Percentiles rank a stretch among this genome's conserved stretches.
Evolutionary conservation across 1,140 invertebrate species (phyloP).

Genomic region (Listronotus bonariensis): DNA sequence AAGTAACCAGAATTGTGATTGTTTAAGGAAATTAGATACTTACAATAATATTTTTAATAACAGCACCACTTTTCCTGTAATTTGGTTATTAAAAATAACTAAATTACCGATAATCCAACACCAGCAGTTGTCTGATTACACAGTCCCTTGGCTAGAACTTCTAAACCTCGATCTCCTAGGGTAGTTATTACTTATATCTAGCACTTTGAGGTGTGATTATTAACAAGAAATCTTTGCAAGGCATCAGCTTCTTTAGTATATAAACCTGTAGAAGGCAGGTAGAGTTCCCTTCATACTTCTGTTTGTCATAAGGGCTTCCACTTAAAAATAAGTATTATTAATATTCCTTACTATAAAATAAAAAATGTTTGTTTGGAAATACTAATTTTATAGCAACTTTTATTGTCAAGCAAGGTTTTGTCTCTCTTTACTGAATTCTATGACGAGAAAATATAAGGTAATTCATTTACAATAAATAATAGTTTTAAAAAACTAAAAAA

Average conservation of each 20-base stretch:
- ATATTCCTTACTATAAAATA: too few relatives aligned
- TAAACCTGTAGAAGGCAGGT: slow-evolving; percentile 49
- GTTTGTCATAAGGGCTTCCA: slow-evolving; percentile 47
- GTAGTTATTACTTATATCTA: slow-evolving; percentile 53
- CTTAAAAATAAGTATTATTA: too few relatives aligned
- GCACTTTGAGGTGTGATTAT: slow-evolving; percentile 47
- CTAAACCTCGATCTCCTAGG: slow-evolving; percentile 52
- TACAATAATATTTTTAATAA: slow-evolving; percentile 51
- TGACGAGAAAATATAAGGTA: too few relatives aligned
- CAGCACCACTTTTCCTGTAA: slow-evolving; percentile 48
- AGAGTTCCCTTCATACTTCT: slow-evolving; percentile 46
- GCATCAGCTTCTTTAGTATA: slow-evolving; percentile 52
- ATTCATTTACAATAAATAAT: too few relatives aligned
- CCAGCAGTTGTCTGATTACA: slow-evolving; percentile 41
- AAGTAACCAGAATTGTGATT: slow-evolving; percentile 2
- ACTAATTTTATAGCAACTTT: too few relatives aligned
- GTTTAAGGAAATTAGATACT: slow-evolving; percentile 30
- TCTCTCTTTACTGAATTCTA: too few relatives aligned
- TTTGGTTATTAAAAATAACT: slow-evolving; percentile 51
- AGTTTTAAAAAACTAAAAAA: too few relatives aligned
- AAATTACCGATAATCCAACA: slow-evolving; percentile 47
- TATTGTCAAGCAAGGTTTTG: too few relatives aligned
- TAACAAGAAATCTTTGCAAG: slow-evolving; percentile 45
- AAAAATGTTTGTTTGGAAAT: too few relatives aligned
- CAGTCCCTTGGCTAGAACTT: slow-evolving; percentile 48